A percentile compares a stretch with the other conserved stretches of the same genome.
These are phyloP conservation scores for Pimephales promelas DNA, from an alignment of 2,113 vertebrate genomes.

Conservation along the genomic window DNA sequence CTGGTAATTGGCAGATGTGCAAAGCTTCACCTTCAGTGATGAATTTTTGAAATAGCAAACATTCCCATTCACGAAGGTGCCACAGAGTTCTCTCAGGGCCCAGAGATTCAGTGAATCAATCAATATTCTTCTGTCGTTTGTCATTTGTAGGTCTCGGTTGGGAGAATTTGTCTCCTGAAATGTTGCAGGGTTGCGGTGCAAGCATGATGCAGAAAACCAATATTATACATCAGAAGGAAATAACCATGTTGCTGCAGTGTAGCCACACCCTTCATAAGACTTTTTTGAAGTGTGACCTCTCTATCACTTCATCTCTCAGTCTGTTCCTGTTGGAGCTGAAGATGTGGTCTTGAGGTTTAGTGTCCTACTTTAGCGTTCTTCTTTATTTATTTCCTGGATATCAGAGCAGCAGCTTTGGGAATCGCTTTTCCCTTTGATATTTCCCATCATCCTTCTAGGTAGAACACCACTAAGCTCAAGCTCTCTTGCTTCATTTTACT, in stretches of 20 bases:
- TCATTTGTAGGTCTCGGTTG: background rate
- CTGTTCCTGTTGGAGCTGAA: constrained; percentile 54
- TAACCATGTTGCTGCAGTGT: background rate
- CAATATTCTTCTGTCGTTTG: background rate
- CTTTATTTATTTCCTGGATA: constrained; percentile 65
- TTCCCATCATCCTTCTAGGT: constrained; percentile 42
- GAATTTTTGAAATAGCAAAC: background rate
- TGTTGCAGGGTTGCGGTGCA: background rate
- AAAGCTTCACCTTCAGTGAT: background rate
- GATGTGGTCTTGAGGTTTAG: constrained; percentile 52
- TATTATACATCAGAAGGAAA: background rate
- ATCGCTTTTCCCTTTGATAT: constrained; percentile 56
- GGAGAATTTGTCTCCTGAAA: constrained; percentile 9
- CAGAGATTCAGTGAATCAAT: background rate
- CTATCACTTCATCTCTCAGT: constrained; percentile 44
- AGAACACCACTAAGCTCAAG: background rate
- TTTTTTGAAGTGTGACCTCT: constrained; percentile 49
- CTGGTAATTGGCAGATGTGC: constrained; percentile 24
- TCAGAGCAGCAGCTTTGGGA: constrained; percentile 53
- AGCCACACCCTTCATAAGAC: background rate
- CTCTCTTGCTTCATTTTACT: constrained; percentile 33
- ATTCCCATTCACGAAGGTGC: background rate
- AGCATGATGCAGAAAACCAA: background rate
- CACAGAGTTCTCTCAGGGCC: background rate
- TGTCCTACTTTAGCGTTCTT: constrained; percentile 53